Evolutionary conservation across 1,140 invertebrate genomes (phyloP).

Genomic region (Heliconius himera): DNA sequence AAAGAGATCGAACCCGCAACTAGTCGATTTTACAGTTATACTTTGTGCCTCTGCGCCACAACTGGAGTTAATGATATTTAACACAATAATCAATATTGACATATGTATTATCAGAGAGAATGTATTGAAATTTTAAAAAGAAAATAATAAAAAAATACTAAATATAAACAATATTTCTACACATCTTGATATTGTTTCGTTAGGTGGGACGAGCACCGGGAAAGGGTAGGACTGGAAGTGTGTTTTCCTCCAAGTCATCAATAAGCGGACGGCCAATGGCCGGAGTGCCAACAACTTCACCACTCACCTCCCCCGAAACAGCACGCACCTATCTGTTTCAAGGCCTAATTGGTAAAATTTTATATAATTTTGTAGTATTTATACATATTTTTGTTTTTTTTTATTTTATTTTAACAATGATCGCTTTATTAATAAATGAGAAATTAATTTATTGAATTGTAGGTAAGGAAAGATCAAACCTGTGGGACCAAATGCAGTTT

Average conservation of each 20-base stretch:
- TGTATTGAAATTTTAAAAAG: no score
- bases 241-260: constrained; percentile 96
- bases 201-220: constrained; percentile 47
- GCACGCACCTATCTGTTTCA: constrained; percentile 96
- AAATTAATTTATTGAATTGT: constrained; percentile 5
- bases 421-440: background rate
- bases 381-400: no score
- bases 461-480: constrained; percentile 85
- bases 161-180: background rate
- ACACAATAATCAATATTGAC: no score
- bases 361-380: background rate
- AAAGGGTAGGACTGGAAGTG: constrained; percentile 91
- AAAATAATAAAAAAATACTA: background rate
- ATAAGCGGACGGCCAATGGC: constrained; percentile 94
- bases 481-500: constrained; percentile 99
- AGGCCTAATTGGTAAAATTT: constrained; percentile 84
- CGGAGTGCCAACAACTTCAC: constrained; percentile 92
- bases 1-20: no score
- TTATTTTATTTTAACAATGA: background rate
- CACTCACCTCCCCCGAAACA: constrained; percentile 92
- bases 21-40: no score
- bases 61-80: no score
- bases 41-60: no score
- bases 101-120: no score
- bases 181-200: background rate